Conservation (phyloP, 2,113 vertebrate species). For the Ancistrus triradiatus region DNA sequence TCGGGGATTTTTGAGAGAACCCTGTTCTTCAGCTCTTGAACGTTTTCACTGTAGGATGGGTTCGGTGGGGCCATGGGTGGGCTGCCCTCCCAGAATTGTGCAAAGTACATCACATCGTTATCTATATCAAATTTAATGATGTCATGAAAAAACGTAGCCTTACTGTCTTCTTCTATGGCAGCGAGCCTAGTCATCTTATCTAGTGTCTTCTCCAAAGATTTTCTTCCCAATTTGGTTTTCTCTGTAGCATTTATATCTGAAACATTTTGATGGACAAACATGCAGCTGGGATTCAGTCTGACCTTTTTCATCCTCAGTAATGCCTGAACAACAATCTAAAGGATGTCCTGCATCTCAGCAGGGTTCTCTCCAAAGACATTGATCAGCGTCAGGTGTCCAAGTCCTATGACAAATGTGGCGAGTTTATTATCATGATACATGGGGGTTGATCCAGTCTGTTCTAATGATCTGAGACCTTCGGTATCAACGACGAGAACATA, state of each 20-base stretch:
- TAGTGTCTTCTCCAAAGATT: slow-evolving; percentile 54
- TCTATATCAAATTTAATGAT: slow-evolving; percentile 46
- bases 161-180: slow-evolving; percentile 57
- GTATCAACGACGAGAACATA: slow-evolving; percentile 65
- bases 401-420: slow-evolving; percentile 63
- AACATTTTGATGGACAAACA: slow-evolving; percentile 67
- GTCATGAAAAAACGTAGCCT: slow-evolving; percentile 52
- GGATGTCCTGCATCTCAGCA: slow-evolving; percentile 65
- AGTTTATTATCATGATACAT: slow-evolving; percentile 60
- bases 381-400: slow-evolving; percentile 62
- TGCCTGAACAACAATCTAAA: slow-evolving; percentile 59
- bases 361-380: slow-evolving; percentile 67
- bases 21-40: slow-evolving; percentile 36
- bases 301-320: slow-evolving; percentile 70
- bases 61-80: slow-evolving; percentile 53
- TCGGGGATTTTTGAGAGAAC: slow-evolving; percentile 18
- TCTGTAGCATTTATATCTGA: slow-evolving; percentile 56
- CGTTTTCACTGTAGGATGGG: slow-evolving; percentile 43
- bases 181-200: slow-evolving; percentile 59
- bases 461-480: slow-evolving; percentile 57
- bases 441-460: slow-evolving; percentile 47
- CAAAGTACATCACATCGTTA: slow-evolving; percentile 48
- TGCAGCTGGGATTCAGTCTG: slow-evolving; percentile 55
- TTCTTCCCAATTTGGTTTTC: slow-evolving; percentile 55
- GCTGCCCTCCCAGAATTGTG: slow-evolving; percentile 45